Conservation (phyloP, 2,113 vertebrate genomes). For the Fulica atra region DNA sequence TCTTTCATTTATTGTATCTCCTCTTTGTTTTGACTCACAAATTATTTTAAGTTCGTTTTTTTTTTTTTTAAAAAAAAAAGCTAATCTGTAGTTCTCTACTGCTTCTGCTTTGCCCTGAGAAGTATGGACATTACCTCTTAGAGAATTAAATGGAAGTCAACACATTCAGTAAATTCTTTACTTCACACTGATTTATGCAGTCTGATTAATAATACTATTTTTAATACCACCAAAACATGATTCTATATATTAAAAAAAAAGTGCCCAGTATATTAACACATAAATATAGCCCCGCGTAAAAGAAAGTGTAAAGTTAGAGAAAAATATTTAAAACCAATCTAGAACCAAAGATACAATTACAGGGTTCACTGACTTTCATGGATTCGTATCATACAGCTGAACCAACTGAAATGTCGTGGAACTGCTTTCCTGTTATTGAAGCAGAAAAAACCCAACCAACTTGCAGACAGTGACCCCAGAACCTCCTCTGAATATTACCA, state of each 20-base stretch:
- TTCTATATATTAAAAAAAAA: neutral
- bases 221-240: neutral
- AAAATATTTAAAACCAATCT: neutral
- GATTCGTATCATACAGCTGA: neutral
- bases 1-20: neutral
- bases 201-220: neutral
- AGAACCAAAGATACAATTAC: neutral
- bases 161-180: neutral
- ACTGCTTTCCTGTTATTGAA: neutral
- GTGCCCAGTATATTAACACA: neutral
- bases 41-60: neutral
- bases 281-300: neutral
- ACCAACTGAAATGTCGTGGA: neutral
- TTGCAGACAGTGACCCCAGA: constrained; percentile 2
- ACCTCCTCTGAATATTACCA: no score
- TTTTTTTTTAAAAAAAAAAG: neutral
- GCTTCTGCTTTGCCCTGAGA: neutral
- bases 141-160: neutral
- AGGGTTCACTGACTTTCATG: neutral
- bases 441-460: neutral
- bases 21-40: neutral
- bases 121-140: neutral
- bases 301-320: neutral
- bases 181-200: neutral
- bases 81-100: neutral